These are phyloP conservation scores for Capitella teleta DNA, from an alignment of 1,140 invertebrate species.

Conservation along the genomic window DNA sequence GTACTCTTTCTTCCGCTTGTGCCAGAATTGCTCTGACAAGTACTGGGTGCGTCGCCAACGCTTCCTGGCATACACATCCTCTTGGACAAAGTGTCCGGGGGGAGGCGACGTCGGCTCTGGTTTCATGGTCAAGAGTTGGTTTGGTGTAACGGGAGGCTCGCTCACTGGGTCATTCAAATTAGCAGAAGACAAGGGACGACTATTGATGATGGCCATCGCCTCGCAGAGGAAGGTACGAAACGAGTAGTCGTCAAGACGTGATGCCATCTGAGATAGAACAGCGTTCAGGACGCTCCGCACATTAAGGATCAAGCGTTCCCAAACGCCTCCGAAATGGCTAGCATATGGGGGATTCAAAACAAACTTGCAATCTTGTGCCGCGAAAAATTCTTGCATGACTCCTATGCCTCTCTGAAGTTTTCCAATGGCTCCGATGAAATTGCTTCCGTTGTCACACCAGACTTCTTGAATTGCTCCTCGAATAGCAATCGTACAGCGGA, in stretches of 20 bases:
- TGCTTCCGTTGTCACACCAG: conserved; percentile 17
- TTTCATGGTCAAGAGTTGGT: conserved; percentile 10
- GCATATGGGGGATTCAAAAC: conserved; percentile 6
- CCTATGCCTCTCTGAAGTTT: conserved; percentile 1
- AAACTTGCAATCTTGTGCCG: conserved; percentile 7
- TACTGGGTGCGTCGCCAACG: conserved; percentile 16
- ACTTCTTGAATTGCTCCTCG: conserved; percentile 12
- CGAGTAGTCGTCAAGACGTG: conserved; percentile 1
- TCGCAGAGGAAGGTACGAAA: conserved; percentile 17
- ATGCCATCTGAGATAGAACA: conserved; percentile 6
- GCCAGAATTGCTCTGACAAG: conserved; percentile 18
- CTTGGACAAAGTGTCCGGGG: conserved; percentile 2
- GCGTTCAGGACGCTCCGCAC: conserved; percentile 17
- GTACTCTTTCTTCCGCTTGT: conserved; percentile 15
- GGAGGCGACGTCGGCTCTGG: conserved; percentile 1
- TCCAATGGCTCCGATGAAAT: conserved; percentile 15
- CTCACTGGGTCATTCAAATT: conserved; percentile 12
- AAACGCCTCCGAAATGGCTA: conserved; percentile 11
- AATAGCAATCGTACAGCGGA: conserved; percentile 13
- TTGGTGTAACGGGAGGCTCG: conserved; percentile 14
- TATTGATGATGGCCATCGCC: conserved; percentile 16
- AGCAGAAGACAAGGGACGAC: conserved; percentile 10
- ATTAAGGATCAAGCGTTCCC: conserved; percentile 21
- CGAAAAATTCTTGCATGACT: conserved; percentile 1
- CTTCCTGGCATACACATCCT: conserved; percentile 8